These are phyloP conservation scores for Panzeria rudis DNA, from an alignment of 2,888 invertebrate genomes.

Conservation along the genomic window DNA sequence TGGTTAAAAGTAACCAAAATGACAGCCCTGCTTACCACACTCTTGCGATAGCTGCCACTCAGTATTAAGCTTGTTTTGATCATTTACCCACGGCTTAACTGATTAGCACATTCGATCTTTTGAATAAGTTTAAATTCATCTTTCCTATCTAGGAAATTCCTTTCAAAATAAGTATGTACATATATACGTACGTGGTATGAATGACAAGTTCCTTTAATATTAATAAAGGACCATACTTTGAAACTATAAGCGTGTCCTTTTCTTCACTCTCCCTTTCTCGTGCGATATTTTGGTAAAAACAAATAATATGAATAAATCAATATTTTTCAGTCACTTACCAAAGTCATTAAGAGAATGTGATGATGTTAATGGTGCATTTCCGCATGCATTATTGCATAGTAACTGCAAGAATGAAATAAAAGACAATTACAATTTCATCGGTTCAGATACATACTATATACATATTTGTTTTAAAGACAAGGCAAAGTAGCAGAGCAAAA, in stretches of 20 bases:
- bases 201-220: too few species aligned
- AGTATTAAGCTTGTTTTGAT: too few species aligned
- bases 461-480: not conserved
- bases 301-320: constrained; percentile 1
- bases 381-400: constrained; percentile 53
- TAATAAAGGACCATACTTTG: too few species aligned
- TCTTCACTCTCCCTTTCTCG: not conserved
- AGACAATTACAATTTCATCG: constrained; percentile 26
- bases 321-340: constrained; percentile 58
- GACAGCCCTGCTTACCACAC: too few species aligned
- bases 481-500: not conserved
- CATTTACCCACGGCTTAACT: too few species aligned
- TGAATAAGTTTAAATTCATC: too few species aligned
- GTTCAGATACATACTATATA: constrained; percentile 2
- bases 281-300: not conserved
- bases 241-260: not conserved
- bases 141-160: too few species aligned
- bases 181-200: too few species aligned
- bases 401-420: constrained; percentile 55
- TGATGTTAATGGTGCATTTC: constrained; percentile 52
- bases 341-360: constrained; percentile 56
- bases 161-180: too few species aligned
- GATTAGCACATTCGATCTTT: too few species aligned
- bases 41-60: too few species aligned
- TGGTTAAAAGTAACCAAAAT: too few species aligned